These are phyloP conservation scores for Cettia cetti DNA, from an alignment of 2,113 vertebrate genomes.

Conservation along the genomic window DNA sequence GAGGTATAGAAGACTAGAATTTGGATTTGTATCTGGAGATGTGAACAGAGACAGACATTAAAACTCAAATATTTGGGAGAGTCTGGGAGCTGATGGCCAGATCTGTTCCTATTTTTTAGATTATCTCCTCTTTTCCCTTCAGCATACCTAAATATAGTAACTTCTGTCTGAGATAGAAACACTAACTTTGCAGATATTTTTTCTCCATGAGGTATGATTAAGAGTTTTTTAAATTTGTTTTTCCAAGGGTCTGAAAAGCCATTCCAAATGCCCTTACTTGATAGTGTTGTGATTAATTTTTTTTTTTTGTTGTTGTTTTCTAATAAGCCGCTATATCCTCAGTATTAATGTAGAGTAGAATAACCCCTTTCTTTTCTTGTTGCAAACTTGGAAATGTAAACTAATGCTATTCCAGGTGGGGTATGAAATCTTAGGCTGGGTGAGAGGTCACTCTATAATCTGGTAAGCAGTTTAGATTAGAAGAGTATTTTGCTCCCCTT, in stretches of 20 bases:
- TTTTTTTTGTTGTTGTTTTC: neutral
- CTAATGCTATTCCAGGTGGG: neutral
- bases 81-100: neutral
- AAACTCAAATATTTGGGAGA: neutral
- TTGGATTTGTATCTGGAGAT: neutral
- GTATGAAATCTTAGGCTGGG: neutral
- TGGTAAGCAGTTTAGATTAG: neutral
- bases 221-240: neutral
- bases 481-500: neutral
- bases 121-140: neutral
- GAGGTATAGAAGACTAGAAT: neutral
- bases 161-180: neutral
- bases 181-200: neutral
- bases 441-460: neutral
- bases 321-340: neutral
- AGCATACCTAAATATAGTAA: neutral
- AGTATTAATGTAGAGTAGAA: neutral
- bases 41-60: neutral
- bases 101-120: neutral
- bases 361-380: neutral
- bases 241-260: neutral
- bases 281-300: neutral
- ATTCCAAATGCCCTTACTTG: neutral
- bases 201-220: neutral
- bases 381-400: neutral